phyloP scores from a whole-genome alignment of 2,113 vertebrate genomes.

The Puma concolor region DNA sequence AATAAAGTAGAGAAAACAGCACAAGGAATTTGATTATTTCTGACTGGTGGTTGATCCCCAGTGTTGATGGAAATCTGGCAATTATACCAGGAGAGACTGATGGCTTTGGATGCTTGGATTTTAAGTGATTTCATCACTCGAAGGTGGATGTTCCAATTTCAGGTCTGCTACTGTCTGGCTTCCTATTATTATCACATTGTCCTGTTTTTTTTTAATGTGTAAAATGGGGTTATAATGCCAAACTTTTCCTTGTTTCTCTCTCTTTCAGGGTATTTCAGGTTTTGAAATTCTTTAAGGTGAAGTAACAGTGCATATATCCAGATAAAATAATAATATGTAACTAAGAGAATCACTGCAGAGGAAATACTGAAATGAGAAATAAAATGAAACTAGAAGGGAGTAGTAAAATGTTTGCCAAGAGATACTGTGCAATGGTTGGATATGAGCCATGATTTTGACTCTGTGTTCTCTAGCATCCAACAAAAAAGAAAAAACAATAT shows the following conservation, averaged over 20 bases:
- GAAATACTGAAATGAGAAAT: background rate
- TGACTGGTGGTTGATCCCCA: constrained; percentile 31
- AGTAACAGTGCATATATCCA: background rate
- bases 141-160: constrained; percentile 35
- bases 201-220: background rate
- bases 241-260: background rate
- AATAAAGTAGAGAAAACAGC: constrained; percentile 64
- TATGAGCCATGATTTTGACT: background rate
- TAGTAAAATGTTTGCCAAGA: background rate
- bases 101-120: background rate
- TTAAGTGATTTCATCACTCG: background rate
- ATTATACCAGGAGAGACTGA: background rate
- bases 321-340: constrained; percentile 7
- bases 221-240: constrained; percentile 28
- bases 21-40: constrained; percentile 55
- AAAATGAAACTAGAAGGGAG: background rate
- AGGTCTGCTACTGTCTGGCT: background rate
- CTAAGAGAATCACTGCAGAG: background rate
- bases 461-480: background rate
- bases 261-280: background rate
- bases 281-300: background rate
- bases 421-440: background rate
- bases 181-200: background rate
- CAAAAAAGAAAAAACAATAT: background rate
- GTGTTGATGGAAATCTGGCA: constrained; percentile 59